phyloP scores from a whole-genome alignment of 2,113 vertebrate species.

The Cochlearius cochlearius region DNA sequence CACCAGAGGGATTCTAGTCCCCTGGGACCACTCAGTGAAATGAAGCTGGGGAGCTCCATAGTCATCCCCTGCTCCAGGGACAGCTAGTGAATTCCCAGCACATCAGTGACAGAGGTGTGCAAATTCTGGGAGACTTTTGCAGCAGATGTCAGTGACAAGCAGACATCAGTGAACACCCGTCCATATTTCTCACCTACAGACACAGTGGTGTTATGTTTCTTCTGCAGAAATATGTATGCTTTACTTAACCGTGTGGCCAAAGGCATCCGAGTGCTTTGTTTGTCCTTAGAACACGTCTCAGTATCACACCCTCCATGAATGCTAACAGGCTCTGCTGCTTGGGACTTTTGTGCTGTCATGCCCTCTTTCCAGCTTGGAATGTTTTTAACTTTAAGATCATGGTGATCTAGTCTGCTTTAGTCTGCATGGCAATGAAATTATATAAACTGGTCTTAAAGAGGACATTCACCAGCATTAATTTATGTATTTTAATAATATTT shows the following conservation, averaged over 20 bases:
- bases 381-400: neutral
- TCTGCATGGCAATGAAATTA: neutral
- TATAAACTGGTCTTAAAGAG: neutral
- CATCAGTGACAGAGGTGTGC: neutral
- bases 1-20: neutral
- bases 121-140: neutral
- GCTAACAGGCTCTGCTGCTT: neutral
- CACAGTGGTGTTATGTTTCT: neutral
- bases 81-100: neutral
- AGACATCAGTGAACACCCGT: neutral
- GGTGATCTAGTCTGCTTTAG: neutral
- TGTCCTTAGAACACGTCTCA: neutral
- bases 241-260: neutral
- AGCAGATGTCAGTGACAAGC: neutral
- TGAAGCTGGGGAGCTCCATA: neutral
- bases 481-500: neutral
- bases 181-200: neutral
- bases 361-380: neutral
- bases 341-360: neutral
- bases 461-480: neutral
- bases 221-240: neutral
- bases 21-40: neutral
- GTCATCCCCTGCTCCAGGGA: rapidly evolving
- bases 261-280: neutral
- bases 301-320: neutral